Base-by-base conservation (phyloP, 1,140 invertebrate genomes). In the Danaus plexippus region DNA sequence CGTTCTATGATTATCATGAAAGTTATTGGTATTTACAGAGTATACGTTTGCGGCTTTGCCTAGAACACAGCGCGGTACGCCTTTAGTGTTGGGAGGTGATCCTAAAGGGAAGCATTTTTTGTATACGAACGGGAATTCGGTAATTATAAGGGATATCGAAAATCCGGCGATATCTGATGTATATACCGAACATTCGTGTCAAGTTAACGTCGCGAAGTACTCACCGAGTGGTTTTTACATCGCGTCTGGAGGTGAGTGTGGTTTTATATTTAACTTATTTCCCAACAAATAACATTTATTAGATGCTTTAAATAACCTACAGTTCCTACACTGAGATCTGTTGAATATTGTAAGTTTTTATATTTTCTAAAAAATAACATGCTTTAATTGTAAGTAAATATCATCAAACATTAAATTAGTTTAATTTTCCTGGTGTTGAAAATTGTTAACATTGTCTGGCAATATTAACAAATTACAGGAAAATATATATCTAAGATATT, bases 171-270 rank as follows among this genome's bases (percentile, higher is more conserved):
- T 97, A 64, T 90, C 94, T 64, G 98, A 99, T 85, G 92, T 98
- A 63, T 99, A 99, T 84, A 98, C 97, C 3, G 97, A 99, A 88
- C 98, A 99, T 88, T 96, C 97, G 43, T 94, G 94, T 72, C 90
- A 92, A 71, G 96, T 98, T 2, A 98, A 96, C 77, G 96, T 98
- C 51, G 98, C 98, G 47, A 98, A 99, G 86, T 99, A 98, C 88
- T 98, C 98, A 48, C 98, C 98, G 2, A 97, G 95, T 88, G 96
- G 98, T 62, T 99, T 98, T 88, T 99, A 99, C 76, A 99, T 99
- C 77, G 96, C 97, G 51, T 99, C 98, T 71, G 98, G 96, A 88
- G 97, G 96, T 97, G 90, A 89, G 87, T 8, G 9, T 8, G 0
- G 22, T 56, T 59, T 64, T 52, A 13, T 43, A 13, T 9, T 46